Evolutionary conservation across 2,888 invertebrate genomes (phyloP).

Genomic region (Caenorhabditis zanzibari): DNA sequence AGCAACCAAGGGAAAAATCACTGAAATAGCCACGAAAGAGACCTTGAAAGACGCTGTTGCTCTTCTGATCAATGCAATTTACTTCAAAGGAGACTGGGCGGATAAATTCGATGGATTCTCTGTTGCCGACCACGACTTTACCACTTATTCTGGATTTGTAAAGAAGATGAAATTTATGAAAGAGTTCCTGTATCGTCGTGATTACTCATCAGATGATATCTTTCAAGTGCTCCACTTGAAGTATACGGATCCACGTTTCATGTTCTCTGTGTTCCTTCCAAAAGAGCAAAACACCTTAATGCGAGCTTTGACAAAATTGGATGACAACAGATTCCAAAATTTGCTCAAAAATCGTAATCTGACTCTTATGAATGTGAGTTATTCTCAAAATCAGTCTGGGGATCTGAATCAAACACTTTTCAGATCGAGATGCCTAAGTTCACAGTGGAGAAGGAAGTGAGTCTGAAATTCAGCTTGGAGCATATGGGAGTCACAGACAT

Average conservation of each 20-base stretch:
- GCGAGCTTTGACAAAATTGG: constrained; percentile 38
- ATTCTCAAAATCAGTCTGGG: not conserved
- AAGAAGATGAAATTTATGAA: constrained; percentile 50
- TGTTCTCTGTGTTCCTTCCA: constrained; percentile 75
- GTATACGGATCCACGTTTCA: constrained; percentile 68
- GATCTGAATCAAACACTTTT: too few species aligned
- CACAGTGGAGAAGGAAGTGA: constrained; percentile 51
- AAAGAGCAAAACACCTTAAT: constrained; percentile 71
- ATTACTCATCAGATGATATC: constrained; percentile 53
- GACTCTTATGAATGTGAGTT: constrained; percentile 44
- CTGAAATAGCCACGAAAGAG: constrained; percentile 88
- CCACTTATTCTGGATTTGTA: constrained; percentile 7
- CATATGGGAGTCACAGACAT: constrained; percentile 54
- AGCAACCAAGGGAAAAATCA: constrained; percentile 91
- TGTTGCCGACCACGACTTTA: constrained; percentile 40
- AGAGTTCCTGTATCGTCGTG: constrained; percentile 24
- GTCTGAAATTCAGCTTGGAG: constrained; percentile 32
- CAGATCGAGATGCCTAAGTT: constrained; percentile 64
- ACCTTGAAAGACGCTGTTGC: constrained; percentile 57
- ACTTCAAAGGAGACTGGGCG: constrained; percentile 66
- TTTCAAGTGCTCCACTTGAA: constrained; percentile 60
- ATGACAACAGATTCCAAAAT: constrained; percentile 32
- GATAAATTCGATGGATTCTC: constrained; percentile 34
- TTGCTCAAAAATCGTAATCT: not conserved
- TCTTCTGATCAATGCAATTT: constrained; percentile 65